Percentiles rank a stretch among this genome's conserved stretches.
Conservation (phyloP, 2,888 invertebrate genomes). For the Fragum fragum region DNA sequence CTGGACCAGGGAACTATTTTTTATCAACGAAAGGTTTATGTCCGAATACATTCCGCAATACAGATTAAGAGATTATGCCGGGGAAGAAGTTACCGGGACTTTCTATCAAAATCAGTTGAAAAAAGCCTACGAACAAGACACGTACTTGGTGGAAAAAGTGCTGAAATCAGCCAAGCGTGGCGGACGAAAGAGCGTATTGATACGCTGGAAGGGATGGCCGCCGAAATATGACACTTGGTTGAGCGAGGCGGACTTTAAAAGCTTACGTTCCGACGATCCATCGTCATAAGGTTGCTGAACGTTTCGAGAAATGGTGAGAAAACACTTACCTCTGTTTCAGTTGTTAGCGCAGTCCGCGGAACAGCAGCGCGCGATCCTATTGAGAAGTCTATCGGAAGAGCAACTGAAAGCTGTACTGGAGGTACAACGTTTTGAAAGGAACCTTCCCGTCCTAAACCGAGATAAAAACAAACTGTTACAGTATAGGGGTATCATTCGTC, state of each 20-base stretch:
- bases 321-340: slow-evolving; percentile 42
- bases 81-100: slow-evolving; percentile 35
- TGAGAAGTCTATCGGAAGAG: slow-evolving; percentile 28
- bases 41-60: slow-evolving; percentile 48
- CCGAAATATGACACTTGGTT: slow-evolving; percentile 52
- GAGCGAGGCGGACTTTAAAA: slow-evolving; percentile 37
- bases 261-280: slow-evolving; percentile 10
- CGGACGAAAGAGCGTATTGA: slow-evolving; percentile 25
- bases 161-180: slow-evolving; percentile 27
- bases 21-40: slow-evolving; percentile 44
- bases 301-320: slow-evolving; percentile 25
- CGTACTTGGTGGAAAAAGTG: slow-evolving; percentile 46
- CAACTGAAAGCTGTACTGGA: slow-evolving; percentile 50
- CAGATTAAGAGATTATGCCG: slow-evolving; percentile 30
- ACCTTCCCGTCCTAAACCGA: slow-evolving; percentile 35
- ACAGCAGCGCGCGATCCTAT: slow-evolving; percentile 31
- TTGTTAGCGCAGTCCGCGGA: slow-evolving; percentile 33
- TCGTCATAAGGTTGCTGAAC: slow-evolving; percentile 26
- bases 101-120: slow-evolving; percentile 56
- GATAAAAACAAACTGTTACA: slow-evolving; percentile 50
- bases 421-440: slow-evolving; percentile 58
- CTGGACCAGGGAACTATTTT: slow-evolving; percentile 47
- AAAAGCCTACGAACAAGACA: slow-evolving; percentile 44
- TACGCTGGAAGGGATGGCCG: slow-evolving; percentile 51
- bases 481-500: slow-evolving; percentile 43